Evolutionary conservation across 2,797 vertebrate genomes (phyloP).

Genomic region (Kryptopterus vitreolus): DNA sequence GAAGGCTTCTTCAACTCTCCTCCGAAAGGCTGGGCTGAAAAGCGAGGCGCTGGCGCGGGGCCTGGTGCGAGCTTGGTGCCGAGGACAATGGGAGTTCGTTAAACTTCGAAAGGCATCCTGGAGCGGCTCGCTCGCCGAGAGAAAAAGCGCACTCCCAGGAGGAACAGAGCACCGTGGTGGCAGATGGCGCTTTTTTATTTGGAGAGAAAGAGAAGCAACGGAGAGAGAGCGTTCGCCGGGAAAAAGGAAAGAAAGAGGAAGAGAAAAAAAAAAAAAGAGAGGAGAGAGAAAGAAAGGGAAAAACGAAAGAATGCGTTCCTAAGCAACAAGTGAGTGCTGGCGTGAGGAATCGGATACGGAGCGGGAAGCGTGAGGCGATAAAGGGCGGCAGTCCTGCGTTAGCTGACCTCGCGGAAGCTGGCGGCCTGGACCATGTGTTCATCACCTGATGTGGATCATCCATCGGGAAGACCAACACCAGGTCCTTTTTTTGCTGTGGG

Average conservation of each 20-base stretch:
- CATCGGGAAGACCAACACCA: slow-evolving; percentile 20
- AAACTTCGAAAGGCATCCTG: slow-evolving; percentile 46
- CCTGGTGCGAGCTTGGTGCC: slow-evolving; percentile 12
- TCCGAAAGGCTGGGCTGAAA: slow-evolving; percentile 20
- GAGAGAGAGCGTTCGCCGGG: neutral
- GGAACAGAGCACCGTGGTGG: slow-evolving; percentile 45
- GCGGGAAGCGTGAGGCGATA: slow-evolving; percentile 48
- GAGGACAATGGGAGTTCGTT: slow-evolving; percentile 47
- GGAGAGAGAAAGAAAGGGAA: slow-evolving; percentile 23
- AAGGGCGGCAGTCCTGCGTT: slow-evolving; percentile 38
- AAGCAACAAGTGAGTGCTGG: slow-evolving; percentile 55
- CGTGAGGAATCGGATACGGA: slow-evolving; percentile 44
- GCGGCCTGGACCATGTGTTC: slow-evolving; percentile 9
- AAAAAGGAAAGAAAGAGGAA: slow-evolving; percentile 28
- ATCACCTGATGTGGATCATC: neutral
- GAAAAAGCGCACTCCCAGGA: slow-evolving; percentile 48
- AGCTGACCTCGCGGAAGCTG: slow-evolving; percentile 34
- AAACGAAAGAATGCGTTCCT: slow-evolving; percentile 49
- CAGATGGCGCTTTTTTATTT: slow-evolving; percentile 61
- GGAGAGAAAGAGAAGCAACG: slow-evolving; percentile 39
- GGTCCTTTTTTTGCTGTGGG: neutral
- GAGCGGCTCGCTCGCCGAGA: slow-evolving; percentile 44
- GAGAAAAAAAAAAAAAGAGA: slow-evolving; percentile 14
- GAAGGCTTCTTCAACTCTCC: slow-evolving; percentile 23
- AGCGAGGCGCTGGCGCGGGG: slow-evolving; percentile 38